Base-by-base conservation (phyloP, 2,888 invertebrate species). In the Polietes domitor region DNA sequence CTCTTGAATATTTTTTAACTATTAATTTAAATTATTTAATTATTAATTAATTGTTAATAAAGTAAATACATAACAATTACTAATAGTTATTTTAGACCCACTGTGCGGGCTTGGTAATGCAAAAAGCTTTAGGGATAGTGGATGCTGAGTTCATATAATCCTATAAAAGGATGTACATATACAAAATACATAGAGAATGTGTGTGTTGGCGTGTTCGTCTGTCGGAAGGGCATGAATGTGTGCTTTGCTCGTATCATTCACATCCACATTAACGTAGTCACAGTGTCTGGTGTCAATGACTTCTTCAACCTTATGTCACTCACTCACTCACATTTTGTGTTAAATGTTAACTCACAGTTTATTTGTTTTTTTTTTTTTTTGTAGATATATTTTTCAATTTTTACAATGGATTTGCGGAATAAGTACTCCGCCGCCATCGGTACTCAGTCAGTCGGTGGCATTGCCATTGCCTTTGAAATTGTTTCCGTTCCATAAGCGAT, bases 271-370 rank as follows among this genome's bases (percentile, higher is more conserved):
- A 37, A 9, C 10, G 15, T n/a, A 37, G 47, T 50, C 50, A 12
- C n/a, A n/a, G n/a, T 7, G 37, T 15, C 70, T 50, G 28, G 43
- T 70, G 70, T 70, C 70, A 70, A 70, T 70, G 70, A 70, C 70
- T 50, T 70, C 17, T 68, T 70, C 17, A 70, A 70, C 70, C 70
- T n/a, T 70, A 50, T 70, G 70, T 26, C 70, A 58, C 26, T 26
- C 26, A 1, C n/a, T n/a, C n/a, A 26, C 10, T 9, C 37, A 2
- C 12, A 7, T 37, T 15, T 47, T 47, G 7, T 47, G 47, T 47
- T 5, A 15, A 47, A 7, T 15, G 47, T 47, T 47, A 47, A 47
- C 47, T 47, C 12, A n/a, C 47, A 15, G 47, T n/a, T 47, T 47
- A 4, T 10, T 37, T 37, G 4, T 9, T 37, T 37, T 37, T 7